phyloP scores from a whole-genome alignment of 2,113 vertebrate species.

The Clarias batrachus region DNA sequence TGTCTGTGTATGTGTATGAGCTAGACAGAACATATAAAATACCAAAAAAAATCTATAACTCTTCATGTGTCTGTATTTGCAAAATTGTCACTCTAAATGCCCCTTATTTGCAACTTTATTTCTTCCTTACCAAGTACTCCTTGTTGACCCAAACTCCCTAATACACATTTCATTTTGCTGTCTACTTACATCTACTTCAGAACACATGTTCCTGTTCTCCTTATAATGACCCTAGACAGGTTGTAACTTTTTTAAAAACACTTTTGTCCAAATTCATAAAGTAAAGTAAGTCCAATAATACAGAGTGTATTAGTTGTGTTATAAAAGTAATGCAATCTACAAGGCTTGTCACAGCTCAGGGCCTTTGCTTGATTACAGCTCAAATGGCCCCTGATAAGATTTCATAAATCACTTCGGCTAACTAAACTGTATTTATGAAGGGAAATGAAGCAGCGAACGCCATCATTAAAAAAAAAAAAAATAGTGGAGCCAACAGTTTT shows the following conservation, averaged over 20 bases:
- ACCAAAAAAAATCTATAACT: background rate
- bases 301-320: constrained; percentile 25
- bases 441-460: constrained; percentile 55
- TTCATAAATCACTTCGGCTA: constrained; percentile 53
- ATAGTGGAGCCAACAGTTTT: constrained; percentile 16
- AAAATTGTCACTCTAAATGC: background rate
- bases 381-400: constrained; percentile 46
- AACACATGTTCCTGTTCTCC: background rate
- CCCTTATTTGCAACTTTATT: background rate
- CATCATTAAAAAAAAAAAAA: constrained; percentile 34
- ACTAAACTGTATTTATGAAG: constrained; percentile 54
- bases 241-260: background rate
- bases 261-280: constrained; percentile 6
- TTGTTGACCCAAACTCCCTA: background rate
- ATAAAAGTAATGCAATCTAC: constrained; percentile 38
- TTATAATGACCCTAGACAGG: background rate
- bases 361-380: constrained; percentile 50
- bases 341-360: constrained; percentile 37
- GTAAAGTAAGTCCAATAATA: constrained; percentile 1
- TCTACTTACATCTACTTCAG: constrained; percentile 7
- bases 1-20: background rate
- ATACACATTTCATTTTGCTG: background rate
- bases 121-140: background rate
- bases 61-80: background rate
- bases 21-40: no score